These are phyloP conservation scores for Drosophila lowei DNA, from an alignment of 1,140 invertebrate genomes.

Conservation along the genomic window DNA sequence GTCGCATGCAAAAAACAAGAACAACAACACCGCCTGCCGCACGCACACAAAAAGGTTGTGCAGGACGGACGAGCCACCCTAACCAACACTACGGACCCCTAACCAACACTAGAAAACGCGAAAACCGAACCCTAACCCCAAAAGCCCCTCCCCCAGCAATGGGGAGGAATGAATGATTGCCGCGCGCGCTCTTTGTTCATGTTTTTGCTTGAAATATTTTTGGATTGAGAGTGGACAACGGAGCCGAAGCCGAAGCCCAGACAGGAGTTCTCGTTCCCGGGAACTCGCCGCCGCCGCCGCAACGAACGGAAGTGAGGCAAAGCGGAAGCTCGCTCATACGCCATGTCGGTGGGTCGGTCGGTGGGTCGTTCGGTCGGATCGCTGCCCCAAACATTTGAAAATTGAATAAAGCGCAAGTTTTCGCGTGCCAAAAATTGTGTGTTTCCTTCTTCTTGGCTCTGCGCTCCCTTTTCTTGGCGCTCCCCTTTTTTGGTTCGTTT, in stretches of 20 bases:
- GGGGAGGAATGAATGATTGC: no score
- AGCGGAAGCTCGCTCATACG: conserved; percentile 77
- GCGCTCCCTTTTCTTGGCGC: conserved; percentile 33
- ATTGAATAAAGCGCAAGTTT: conserved; percentile 77
- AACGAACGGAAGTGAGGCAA: conserved; percentile 57
- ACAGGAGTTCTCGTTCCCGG: conserved; percentile 17
- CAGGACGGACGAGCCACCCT: conserved; percentile 15
- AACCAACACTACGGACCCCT: conserved; percentile 6
- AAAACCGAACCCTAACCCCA: background rate
- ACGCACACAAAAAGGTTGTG: conserved; percentile 44
- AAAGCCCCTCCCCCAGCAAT: background rate
- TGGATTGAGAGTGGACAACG: background rate
- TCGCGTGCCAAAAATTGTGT: conserved; percentile 77
- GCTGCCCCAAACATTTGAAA: conserved; percentile 57
- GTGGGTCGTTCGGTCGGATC: conserved; percentile 29
- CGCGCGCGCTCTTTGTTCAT: no score
- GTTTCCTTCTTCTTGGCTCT: conserved; percentile 27
- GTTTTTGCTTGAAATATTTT: no score
- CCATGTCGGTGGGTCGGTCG: conserved; percentile 61
- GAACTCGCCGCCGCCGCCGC: conserved; percentile 4
- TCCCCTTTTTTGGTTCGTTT: conserved; percentile 38
- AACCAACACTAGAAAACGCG: conserved; percentile 2
- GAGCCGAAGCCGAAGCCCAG: conserved; percentile 45
- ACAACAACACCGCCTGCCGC: conserved; percentile 10
- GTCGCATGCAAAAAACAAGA: conserved; percentile 70